These are phyloP conservation scores for Sciurus vulgaris DNA, from an alignment of 2,797 vertebrate genomes.

Conservation along the genomic window DNA sequence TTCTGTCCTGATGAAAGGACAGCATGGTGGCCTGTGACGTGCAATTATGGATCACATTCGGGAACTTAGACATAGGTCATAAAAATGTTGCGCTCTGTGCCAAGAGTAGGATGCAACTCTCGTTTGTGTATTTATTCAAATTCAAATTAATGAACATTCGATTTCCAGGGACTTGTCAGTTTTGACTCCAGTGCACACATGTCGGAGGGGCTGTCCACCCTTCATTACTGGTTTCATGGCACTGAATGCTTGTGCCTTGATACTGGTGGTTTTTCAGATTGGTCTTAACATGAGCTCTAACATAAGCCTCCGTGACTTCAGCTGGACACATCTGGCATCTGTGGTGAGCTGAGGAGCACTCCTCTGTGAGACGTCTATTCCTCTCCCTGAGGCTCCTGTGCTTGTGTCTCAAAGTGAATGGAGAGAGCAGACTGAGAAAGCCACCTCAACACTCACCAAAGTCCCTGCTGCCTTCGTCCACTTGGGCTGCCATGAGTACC, in stretches of 20 bases:
- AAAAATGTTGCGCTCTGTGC: not conserved
- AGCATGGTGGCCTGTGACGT: accelerated
- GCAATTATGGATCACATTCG: accelerated
- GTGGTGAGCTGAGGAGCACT: not conserved
- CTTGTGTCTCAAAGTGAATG: not conserved
- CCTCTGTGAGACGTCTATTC: not conserved
- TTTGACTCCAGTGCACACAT: not conserved
- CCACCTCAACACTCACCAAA: not conserved
- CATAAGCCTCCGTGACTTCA: not conserved
- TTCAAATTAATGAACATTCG: not conserved
- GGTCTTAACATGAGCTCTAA: not conserved
- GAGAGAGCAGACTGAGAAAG: not conserved
- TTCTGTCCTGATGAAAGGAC: not conserved
- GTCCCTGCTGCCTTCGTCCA: not conserved
- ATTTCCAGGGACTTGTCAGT: not conserved
- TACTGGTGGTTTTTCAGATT: too few relatives aligned
- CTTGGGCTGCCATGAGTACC: too few relatives aligned
- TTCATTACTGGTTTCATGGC: not conserved
- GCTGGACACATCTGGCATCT: not conserved
- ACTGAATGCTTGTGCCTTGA: not conserved
- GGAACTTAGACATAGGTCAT: accelerated
- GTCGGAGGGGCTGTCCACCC: not conserved
- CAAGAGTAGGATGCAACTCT: not conserved
- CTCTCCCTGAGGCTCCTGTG: not conserved
- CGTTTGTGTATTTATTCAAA: not conserved